Conservation (phyloP, 2,888 invertebrate genomes). For the Elegia similella region DNA sequence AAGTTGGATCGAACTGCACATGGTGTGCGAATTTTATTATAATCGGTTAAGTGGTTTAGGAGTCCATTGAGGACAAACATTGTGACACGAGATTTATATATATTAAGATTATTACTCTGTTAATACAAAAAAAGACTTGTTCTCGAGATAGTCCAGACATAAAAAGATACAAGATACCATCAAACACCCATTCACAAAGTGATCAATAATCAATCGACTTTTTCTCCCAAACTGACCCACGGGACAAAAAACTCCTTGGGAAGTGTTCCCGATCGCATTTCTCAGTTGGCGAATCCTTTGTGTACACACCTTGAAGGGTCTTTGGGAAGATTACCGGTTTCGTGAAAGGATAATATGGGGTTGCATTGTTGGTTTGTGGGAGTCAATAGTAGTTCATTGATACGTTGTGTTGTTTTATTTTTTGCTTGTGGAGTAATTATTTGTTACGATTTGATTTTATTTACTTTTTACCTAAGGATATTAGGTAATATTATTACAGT, state of each 20-base stretch:
- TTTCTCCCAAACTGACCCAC: constrained; percentile 32
- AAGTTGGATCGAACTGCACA: too few species aligned
- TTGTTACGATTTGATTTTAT: too few species aligned
- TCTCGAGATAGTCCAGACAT: too few species aligned
- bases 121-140: too few species aligned
- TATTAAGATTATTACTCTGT: too few species aligned
- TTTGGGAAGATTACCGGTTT: constrained; percentile 59
- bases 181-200: constrained; percentile 4
- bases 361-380: constrained; percentile 41
- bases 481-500: too few species aligned
- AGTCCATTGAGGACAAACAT: too few species aligned
- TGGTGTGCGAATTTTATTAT: too few species aligned
- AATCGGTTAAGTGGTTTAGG: too few species aligned
- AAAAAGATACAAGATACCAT: constrained; percentile 5
- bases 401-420: constrained; percentile 9
- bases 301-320: constrained; percentile 57
- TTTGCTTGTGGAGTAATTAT: neutral
- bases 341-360: constrained; percentile 51
- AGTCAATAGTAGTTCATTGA: constrained; percentile 38
- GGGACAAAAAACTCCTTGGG: constrained; percentile 33
- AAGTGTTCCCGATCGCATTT: constrained; percentile 42
- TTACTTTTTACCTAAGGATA: too few species aligned
- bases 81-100: too few species aligned
- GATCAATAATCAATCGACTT: constrained; percentile 27
- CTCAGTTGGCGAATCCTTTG: constrained; percentile 57